Conservation (phyloP, 2,797 vertebrate genomes). For the Siniperca undulata region DNA sequence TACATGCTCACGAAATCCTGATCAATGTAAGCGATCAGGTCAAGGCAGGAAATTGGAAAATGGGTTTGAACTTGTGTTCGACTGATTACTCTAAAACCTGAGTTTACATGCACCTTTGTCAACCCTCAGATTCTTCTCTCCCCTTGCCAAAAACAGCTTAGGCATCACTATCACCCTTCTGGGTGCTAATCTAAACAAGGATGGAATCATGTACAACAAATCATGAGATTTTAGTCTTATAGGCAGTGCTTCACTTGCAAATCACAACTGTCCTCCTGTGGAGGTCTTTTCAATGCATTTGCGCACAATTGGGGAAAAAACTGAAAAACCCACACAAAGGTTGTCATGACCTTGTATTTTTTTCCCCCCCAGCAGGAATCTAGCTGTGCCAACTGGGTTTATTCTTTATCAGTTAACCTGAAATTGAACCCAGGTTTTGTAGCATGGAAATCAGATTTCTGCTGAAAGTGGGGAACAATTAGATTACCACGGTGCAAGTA, state of each 20-base stretch:
- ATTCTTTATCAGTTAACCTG: constrained; percentile 23
- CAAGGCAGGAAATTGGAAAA: constrained; percentile 21
- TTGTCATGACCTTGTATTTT: background rate
- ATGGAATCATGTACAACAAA: constrained; percentile 25
- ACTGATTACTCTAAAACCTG: constrained; percentile 1
- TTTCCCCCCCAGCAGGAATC: background rate
- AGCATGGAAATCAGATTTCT: constrained; percentile 33
- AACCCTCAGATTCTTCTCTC: background rate
- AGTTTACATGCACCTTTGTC: constrained; percentile 4
- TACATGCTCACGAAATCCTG: constrained; percentile 1
- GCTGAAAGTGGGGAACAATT: background rate
- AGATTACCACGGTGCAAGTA: background rate
- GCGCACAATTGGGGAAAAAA: background rate
- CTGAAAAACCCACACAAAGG: background rate
- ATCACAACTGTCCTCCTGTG: constrained; percentile 13
- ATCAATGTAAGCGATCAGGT: constrained; percentile 9
- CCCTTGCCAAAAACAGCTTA: constrained; percentile 7
- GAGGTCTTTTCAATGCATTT: constrained; percentile 20
- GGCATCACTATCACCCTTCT: background rate
- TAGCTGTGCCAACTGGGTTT: background rate
- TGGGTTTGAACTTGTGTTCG: background rate
- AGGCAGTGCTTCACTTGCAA: constrained; percentile 17
- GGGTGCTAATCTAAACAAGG: constrained; percentile 38
- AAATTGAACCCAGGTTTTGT: constrained; percentile 7
- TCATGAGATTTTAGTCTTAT: constrained; percentile 29